These are phyloP conservation scores for Anagyrus pseudococci DNA, from an alignment of 2,888 invertebrate genomes.

Conservation along the genomic window DNA sequence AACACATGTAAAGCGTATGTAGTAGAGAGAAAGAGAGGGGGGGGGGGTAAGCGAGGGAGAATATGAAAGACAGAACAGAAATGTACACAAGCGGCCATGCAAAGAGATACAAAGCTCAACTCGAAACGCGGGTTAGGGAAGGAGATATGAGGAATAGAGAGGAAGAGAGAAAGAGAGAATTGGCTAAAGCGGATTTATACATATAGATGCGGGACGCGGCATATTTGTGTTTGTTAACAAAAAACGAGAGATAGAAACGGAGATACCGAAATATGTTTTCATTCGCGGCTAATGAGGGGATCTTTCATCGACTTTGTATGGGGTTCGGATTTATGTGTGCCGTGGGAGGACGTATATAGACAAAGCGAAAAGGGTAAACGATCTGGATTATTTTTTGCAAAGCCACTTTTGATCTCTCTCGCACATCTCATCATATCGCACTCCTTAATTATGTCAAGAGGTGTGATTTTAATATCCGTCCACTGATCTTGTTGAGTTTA, in stretches of 20 bases:
- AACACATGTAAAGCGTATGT: too few species aligned
- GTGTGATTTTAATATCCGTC: conserved; percentile 6
- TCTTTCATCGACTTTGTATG: conserved; percentile 13
- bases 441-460: not conserved
- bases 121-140: not conserved
- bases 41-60: not conserved
- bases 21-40: conserved; percentile 1
- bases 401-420: conserved; percentile 25
- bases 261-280: conserved; percentile 38
- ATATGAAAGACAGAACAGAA: not conserved
- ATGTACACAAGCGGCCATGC: conserved; percentile 1
- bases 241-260: not conserved
- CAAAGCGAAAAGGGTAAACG: not conserved
- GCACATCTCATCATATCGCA: conserved; percentile 1
- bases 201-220: conserved; percentile 9
- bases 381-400: conserved; percentile 26
- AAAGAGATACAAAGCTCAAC: conserved; percentile 25
- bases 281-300: conserved; percentile 34
- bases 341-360: not conserved
- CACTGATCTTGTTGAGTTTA: not conserved
- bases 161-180: conserved; percentile 7
- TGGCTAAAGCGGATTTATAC: conserved; percentile 31
- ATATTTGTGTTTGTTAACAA: conserved; percentile 30
- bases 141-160: not conserved
- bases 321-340: conserved; percentile 8